Conservation (phyloP, 2,113 vertebrate genomes). For the Burhinus bistriatus region DNA sequence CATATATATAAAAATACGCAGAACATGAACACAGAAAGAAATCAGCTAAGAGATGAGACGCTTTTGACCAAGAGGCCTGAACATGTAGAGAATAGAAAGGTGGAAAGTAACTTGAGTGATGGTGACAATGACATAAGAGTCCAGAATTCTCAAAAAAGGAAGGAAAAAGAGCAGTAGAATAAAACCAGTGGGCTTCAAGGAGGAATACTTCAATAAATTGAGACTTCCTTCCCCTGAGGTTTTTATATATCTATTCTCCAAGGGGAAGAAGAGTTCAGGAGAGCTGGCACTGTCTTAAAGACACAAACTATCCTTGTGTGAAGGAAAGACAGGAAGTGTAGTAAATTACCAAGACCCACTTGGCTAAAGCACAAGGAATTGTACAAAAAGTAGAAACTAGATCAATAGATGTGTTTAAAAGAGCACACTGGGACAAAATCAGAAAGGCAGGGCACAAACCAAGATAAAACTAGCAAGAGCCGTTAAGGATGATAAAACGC, state of each 20-base stretch:
- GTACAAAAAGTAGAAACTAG: conserved; percentile 22
- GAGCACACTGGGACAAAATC: not conserved
- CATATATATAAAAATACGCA: not conserved
- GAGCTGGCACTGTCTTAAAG: conserved; percentile 40
- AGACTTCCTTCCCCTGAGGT: conserved; percentile 5
- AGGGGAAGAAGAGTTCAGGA: conserved; percentile 44
- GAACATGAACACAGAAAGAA: not conserved
- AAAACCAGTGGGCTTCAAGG: not conserved
- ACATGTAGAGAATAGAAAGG: not conserved
- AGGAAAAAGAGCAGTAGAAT: not conserved
- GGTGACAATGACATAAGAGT: not conserved
- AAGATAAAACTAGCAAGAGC: not conserved
- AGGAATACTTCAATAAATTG: not conserved
- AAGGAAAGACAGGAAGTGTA: conserved; percentile 43
- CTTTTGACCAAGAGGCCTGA: not conserved
- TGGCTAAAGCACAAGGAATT: conserved; percentile 34
- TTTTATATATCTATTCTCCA: not conserved
- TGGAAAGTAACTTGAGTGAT: not conserved
- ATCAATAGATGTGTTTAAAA: conserved; percentile 24
- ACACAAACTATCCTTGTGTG: not conserved
- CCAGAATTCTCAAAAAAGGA: not conserved
- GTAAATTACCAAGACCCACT: conserved; percentile 49
- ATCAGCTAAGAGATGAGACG: not conserved
- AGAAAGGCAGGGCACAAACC: conserved; percentile 1
- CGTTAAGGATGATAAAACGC: not conserved